Percentiles rank a stretch among this genome's conserved stretches.
Conservation (phyloP, 2,113 vertebrate species). For the Myotis yumanensis region DNA sequence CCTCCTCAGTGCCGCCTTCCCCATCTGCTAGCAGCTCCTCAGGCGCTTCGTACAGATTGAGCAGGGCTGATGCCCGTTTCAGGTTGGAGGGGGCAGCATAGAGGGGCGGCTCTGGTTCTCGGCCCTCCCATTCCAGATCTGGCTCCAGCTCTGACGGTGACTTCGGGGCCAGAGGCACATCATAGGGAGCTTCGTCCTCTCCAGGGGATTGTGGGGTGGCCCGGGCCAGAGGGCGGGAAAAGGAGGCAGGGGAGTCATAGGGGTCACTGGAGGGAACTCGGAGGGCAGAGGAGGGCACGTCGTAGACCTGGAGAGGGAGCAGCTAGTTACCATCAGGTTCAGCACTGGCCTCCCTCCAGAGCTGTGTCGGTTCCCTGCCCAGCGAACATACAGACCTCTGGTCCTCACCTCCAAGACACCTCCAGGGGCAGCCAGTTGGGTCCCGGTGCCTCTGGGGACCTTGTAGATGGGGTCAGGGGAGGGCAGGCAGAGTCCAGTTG, state of each 20-base stretch:
- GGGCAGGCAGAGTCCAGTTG: slow-evolving; percentile 16
- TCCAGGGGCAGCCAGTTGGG: slow-evolving; percentile 27
- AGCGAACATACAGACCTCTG: neutral
- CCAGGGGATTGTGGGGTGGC: neutral
- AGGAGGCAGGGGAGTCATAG: slow-evolving; percentile 79
- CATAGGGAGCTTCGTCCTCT: slow-evolving; percentile 75
- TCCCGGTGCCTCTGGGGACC: slow-evolving; percentile 66
- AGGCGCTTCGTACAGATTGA: slow-evolving; percentile 78
- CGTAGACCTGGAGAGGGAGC: slow-evolving; percentile 82
- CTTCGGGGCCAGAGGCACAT: slow-evolving; percentile 77
- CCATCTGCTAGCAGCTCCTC: slow-evolving; percentile 77
- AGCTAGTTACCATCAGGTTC: neutral
- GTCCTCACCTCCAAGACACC: slow-evolving; percentile 64
- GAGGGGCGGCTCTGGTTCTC: slow-evolving; percentile 67
- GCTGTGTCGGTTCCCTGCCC: neutral
- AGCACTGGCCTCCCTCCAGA: neutral
- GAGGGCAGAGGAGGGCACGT: slow-evolving; percentile 86
- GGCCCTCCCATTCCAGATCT: slow-evolving; percentile 74
- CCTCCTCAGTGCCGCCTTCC: slow-evolving; percentile 81
- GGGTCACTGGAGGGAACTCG: slow-evolving; percentile 71
- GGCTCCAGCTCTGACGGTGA: slow-evolving; percentile 45
- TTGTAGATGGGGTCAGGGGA: slow-evolving; percentile 76
- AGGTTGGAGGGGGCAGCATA: slow-evolving; percentile 80
- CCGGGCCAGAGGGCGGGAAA: slow-evolving; percentile 65
- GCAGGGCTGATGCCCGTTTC: slow-evolving; percentile 80